phyloP scores from a whole-genome alignment of 2,797 vertebrate genomes.

The Chaenodraco wilsoni region DNA sequence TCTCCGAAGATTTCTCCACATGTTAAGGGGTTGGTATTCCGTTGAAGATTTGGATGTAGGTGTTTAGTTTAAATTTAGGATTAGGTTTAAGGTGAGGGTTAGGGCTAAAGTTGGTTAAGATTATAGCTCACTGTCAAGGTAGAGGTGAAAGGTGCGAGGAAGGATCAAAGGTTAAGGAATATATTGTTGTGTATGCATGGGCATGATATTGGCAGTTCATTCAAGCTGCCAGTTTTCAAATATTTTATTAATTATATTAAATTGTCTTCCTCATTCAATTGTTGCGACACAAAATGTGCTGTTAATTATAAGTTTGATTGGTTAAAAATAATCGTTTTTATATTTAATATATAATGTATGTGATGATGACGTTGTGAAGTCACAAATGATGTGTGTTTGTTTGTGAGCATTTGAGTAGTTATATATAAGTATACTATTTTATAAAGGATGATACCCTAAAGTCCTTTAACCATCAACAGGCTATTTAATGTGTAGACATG shows the following conservation, averaged over 20 bases:
- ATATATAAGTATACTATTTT: not conserved
- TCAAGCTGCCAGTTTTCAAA: not conserved
- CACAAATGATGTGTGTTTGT: not conserved
- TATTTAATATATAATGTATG: not conserved
- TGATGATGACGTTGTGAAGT: not conserved
- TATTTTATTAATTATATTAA: not conserved
- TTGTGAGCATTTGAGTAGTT: not conserved
- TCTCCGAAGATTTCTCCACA: not conserved
- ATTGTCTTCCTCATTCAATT: not conserved
- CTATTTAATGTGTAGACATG: conserved; percentile 4
- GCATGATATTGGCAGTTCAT: not conserved
- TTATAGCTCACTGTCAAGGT: conserved; percentile 30
- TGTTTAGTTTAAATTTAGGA: conserved; percentile 52
- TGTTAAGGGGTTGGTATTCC: not conserved
- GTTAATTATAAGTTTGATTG: not conserved
- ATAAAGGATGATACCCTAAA: not conserved
- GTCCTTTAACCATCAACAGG: not conserved
- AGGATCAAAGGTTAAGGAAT: conserved; percentile 31
- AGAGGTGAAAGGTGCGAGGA: conserved; percentile 44
- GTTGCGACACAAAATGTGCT: not conserved
- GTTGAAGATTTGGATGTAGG: conserved; percentile 55
- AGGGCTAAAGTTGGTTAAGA: conserved; percentile 46
- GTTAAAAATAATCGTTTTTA: not conserved
- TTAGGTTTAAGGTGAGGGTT: conserved; percentile 42
- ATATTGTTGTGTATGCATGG: not conserved